Base-by-base conservation (phyloP, 2,113 vertebrate species). In the Ictalurus furcatus region DNA sequence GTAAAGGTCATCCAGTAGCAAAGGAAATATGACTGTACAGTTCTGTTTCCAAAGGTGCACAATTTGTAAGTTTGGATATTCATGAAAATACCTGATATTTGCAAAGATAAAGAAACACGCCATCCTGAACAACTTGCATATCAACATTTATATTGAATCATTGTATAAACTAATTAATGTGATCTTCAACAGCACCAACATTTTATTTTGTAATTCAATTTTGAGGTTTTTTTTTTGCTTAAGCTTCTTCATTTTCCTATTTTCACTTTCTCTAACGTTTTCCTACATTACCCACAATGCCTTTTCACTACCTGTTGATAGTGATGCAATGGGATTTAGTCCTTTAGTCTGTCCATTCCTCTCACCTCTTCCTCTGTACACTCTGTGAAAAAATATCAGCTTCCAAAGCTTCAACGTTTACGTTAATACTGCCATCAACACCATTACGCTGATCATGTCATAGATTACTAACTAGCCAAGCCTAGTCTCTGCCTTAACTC, bases 1-100 rank as follows among this genome's bases (percentile, higher is more conserved):
- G 16, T 79, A 65, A 85, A 87, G 54, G 81, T 87, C 82, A 79
- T 58, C 52, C 44, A 89, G 34, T n/a, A 81, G 65, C 63, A 78
- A 44, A 78, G 4, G 8, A 74, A 74, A 40, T 71, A 74, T 28
- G 40, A 52, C 23, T 28, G 34, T 19, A 74, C 11, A 71, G 67
- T 71, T 16, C 14, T 21, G 37, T 44, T 37, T 44, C 34, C 37
- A 40, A 37, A 40, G 34, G 7, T 73, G 13, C 30, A 76, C 37
- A 0, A 8, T 25, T 4, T 52, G 17, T 21, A 85, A 1, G 21
- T 44, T 1, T 65, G 25, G 59, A 65, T 44, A 40, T 40, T 34
- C 19, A 14, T 21, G 23, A 44, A 9, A 61, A 40, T 6, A 63
- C 34, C 82, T 28, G 80, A 61, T 59, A 37, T 23, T 40, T 21